Conservation (phyloP, 2,888 invertebrate genomes). For the Coremacera marginata region DNA sequence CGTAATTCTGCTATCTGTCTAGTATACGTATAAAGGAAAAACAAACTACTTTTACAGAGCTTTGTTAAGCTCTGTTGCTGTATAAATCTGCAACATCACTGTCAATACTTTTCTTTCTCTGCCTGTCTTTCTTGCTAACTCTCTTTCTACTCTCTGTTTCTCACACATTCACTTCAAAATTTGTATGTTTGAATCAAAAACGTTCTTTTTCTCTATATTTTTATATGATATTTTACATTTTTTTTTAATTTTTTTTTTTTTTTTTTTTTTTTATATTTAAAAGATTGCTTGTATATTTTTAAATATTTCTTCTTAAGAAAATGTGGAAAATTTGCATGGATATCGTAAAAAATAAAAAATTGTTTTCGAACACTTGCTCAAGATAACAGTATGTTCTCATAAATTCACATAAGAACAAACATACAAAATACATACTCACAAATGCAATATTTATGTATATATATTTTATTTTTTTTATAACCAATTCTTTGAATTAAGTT, state of each 20-base stretch:
- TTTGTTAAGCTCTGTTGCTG: background rate
- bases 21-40: background rate
- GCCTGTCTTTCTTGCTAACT: slow-evolving; percentile 36
- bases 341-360: slow-evolving; percentile 61
- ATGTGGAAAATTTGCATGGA: slow-evolving; percentile 69
- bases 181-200: background rate
- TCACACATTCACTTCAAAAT: background rate
- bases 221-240: background rate
- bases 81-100: background rate
- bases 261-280: slow-evolving; percentile 41
- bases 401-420: slow-evolving; percentile 3
- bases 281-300: slow-evolving; percentile 48
- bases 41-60: background rate
- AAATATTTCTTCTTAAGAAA: slow-evolving; percentile 52
- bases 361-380: slow-evolving; percentile 6
- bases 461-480: background rate
- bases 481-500: background rate
- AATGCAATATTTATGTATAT: background rate
- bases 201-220: slow-evolving; percentile 15
- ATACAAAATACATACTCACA: slow-evolving; percentile 44
- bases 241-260: slow-evolving; percentile 7
- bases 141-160: slow-evolving; percentile 15
- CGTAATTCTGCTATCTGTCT: background rate
- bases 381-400: slow-evolving; percentile 22
- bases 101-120: slow-evolving; percentile 4